A percentile compares a stretch with the other conserved stretches of the same genome.
These are phyloP conservation scores for Lepus townsendii DNA, from an alignment of 2,797 vertebrate genomes.

Conservation along the genomic window DNA sequence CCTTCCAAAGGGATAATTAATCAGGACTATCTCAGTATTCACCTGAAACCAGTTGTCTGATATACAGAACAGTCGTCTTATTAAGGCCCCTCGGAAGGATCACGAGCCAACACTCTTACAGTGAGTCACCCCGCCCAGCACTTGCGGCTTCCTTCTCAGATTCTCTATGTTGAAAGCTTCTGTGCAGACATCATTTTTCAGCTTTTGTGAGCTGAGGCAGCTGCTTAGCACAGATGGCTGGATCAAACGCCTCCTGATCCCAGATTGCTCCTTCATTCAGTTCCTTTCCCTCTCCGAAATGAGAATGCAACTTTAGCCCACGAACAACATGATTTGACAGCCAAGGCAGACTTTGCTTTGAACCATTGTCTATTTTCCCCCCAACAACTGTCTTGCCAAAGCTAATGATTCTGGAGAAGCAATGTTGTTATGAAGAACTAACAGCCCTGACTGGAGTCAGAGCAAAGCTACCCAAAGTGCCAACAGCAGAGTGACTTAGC, in stretches of 20 bases:
- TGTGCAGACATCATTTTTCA: not conserved
- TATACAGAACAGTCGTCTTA: slow-evolving; percentile 23
- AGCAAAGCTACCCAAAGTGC: not conserved
- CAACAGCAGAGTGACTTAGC: not conserved
- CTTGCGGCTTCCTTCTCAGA: slow-evolving; percentile 42
- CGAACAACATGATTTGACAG: not conserved
- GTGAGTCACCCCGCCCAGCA: not conserved
- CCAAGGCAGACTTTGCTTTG: slow-evolving; percentile 11
- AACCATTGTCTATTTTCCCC: too few relatives aligned
- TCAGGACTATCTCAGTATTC: not conserved
- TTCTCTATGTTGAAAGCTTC: slow-evolving; percentile 50
- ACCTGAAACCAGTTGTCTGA: slow-evolving; percentile 20
- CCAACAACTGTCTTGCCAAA: not conserved
- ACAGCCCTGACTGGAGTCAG: not conserved
- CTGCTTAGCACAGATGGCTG: not conserved
- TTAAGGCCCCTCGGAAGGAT: not conserved
- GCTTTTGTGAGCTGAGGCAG: not conserved
- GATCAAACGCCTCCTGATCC: not conserved
- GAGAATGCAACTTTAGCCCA: not conserved
- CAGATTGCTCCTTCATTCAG: not conserved
- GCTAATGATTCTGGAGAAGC: not conserved
- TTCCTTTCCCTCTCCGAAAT: not conserved
- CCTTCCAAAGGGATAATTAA: not conserved
- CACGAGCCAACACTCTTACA: slow-evolving; percentile 36
- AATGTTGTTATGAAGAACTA: not conserved